phyloP scores from a whole-genome alignment of 2,797 vertebrate genomes.

The Chrosomus eos region DNA sequence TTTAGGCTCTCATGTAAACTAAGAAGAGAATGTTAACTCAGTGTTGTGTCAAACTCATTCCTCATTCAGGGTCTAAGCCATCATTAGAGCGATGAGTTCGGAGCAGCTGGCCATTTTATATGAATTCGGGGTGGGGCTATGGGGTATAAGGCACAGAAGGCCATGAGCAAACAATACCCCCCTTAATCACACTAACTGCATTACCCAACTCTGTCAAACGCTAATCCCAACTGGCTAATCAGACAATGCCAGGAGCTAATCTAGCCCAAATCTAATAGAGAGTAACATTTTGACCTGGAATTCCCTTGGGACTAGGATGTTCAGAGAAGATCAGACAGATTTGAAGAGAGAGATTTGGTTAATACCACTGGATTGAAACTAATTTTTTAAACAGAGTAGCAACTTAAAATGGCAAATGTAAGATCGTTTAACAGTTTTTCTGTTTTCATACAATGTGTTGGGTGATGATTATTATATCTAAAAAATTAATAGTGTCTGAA shows the following conservation, averaged over 20 bases:
- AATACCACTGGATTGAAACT: constrained; percentile 18
- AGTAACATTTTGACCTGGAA: constrained; percentile 3
- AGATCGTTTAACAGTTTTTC: not conserved
- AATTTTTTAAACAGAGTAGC: not conserved
- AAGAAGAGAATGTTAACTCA: not conserved
- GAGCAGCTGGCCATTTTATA: constrained; percentile 65
- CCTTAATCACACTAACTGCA: constrained; percentile 52
- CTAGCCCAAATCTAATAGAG: constrained; percentile 56
- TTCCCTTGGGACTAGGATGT: constrained; percentile 44
- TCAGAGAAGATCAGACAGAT: constrained; percentile 28
- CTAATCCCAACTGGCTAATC: constrained; percentile 49
- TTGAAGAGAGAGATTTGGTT: constrained; percentile 34
- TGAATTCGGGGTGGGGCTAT: constrained; percentile 32
- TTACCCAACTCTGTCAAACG: constrained; percentile 41
- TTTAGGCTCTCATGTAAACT: not conserved
- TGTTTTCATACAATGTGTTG: no score
- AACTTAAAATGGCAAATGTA: not conserved
- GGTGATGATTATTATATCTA: no score
- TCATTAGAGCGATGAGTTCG: constrained; percentile 52
- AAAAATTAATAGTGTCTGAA: no score
- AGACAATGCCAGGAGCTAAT: constrained; percentile 42
- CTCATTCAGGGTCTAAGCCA: constrained; percentile 29
- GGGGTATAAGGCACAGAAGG: constrained; percentile 28
- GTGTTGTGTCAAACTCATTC: constrained; percentile 22
- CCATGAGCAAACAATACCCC: constrained; percentile 45